phyloP scores from a whole-genome alignment of 2,888 invertebrate species.

The Chalcosyrphus nemorum region DNA sequence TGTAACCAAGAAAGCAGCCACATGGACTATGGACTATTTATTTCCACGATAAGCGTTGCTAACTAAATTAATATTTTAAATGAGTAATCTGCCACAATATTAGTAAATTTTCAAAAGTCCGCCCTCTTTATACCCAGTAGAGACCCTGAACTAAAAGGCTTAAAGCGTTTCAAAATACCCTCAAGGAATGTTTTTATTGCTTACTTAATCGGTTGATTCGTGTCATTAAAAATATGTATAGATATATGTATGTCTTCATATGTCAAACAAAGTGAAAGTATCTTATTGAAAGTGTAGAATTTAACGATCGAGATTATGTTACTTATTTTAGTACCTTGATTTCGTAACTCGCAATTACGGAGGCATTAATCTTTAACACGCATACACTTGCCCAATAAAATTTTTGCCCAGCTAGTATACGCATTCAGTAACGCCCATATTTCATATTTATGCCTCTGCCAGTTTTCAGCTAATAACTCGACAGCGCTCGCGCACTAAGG shows the following conservation, averaged over 20 bases:
- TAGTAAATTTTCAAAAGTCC: neutral
- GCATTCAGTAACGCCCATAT: conserved; percentile 51
- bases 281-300: conserved; percentile 36
- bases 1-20: too few species aligned
- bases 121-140: neutral
- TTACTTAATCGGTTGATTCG: neutral
- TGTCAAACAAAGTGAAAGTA: conserved; percentile 57
- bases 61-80: neutral
- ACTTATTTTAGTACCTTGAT: conserved; percentile 60
- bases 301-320: conserved; percentile 46
- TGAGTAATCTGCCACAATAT: too few species aligned
- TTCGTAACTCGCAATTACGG: conserved; percentile 68
- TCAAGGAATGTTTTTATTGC: neutral
- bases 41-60: too few species aligned
- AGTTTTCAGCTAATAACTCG: conserved; percentile 58
- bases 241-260: too few species aligned
- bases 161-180: neutral
- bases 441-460: conserved; percentile 63
- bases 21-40: too few species aligned
- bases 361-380: conserved; percentile 67
- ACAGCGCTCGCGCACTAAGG: conserved; percentile 44
- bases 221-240: neutral
- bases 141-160: neutral
- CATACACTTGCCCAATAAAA: conserved; percentile 69
- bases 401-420: conserved; percentile 7